Percentiles rank a stretch among this genome's conserved stretches.
Conservation (phyloP, 2,113 vertebrate genomes). For the Emydura subglobosa region DNA sequence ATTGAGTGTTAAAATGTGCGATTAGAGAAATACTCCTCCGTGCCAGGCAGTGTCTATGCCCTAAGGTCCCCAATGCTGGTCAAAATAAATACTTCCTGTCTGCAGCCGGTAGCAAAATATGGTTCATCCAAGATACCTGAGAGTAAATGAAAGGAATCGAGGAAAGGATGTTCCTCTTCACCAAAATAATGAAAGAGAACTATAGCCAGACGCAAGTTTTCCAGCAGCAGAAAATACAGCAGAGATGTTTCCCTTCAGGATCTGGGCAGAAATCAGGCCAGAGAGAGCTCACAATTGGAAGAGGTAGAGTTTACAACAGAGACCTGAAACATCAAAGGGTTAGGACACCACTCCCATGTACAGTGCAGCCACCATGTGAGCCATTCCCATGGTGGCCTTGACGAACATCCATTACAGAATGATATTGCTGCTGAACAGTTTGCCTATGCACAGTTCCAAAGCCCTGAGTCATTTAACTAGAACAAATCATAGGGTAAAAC, state of each 20-base stretch:
- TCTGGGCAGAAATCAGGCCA: not conserved
- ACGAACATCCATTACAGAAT: not conserved
- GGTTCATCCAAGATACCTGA: not conserved
- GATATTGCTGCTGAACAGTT: not conserved
- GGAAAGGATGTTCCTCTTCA: not conserved
- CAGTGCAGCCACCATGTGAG: rapidly evolving
- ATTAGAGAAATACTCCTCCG: not conserved
- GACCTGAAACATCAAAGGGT: not conserved
- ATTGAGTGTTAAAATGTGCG: not conserved
- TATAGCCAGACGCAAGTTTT: not conserved
- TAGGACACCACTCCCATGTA: no score
- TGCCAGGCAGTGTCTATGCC: not conserved
- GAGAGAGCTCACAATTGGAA: not conserved
- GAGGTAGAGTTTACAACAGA: not conserved
- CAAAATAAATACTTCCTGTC: not conserved
- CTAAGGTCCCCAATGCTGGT: not conserved
- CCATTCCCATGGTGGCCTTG: not conserved
- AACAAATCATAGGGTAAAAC: not conserved
- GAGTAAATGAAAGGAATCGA: not conserved
- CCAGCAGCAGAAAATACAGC: not conserved
- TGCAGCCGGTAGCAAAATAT: not conserved
- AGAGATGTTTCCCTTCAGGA: not conserved
- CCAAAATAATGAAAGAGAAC: not conserved
- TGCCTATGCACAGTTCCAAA: no score
- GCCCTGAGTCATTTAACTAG: rapidly evolving